phyloP scores from a whole-genome alignment of 1,140 invertebrate genomes.

The Trichonephila clavata region DNA sequence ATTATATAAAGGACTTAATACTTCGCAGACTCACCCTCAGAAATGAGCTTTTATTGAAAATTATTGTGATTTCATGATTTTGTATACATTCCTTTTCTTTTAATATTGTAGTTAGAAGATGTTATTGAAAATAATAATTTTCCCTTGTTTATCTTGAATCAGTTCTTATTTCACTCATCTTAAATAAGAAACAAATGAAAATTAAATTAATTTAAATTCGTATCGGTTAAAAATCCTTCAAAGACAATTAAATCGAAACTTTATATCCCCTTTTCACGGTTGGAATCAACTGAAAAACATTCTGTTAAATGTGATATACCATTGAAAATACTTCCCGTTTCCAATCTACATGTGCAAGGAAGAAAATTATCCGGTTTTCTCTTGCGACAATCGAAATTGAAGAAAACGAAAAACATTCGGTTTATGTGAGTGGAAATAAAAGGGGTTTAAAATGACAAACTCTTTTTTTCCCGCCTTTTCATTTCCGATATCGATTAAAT shows the following conservation, averaged over 20 bases:
- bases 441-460: constrained; percentile 54
- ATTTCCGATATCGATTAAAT: constrained; percentile 41
- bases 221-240: not conserved
- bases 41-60: too few relatives aligned
- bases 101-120: too few relatives aligned
- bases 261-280: not conserved
- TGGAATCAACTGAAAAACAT: not conserved
- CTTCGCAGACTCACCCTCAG: too few relatives aligned
- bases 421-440: constrained; percentile 44
- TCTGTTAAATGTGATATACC: not conserved
- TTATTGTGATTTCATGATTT: too few relatives aligned
- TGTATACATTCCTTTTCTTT: too few relatives aligned
- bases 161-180: too few relatives aligned
- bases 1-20: too few relatives aligned
- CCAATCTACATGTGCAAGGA: not conserved
- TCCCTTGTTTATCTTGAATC: too few relatives aligned
- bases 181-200: not conserved
- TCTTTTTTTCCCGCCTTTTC: constrained; percentile 18
- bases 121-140: too few relatives aligned
- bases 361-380: not conserved
- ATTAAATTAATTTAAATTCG: not conserved
- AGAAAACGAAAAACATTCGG: not conserved
- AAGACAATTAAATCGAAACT: constrained; percentile 36
- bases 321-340: not conserved
- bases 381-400: not conserved